Percentiles rank a stretch among this genome's conserved stretches.
phyloP scores from a whole-genome alignment of 2,113 vertebrate species.

The Saccopteryx bilineata region DNA sequence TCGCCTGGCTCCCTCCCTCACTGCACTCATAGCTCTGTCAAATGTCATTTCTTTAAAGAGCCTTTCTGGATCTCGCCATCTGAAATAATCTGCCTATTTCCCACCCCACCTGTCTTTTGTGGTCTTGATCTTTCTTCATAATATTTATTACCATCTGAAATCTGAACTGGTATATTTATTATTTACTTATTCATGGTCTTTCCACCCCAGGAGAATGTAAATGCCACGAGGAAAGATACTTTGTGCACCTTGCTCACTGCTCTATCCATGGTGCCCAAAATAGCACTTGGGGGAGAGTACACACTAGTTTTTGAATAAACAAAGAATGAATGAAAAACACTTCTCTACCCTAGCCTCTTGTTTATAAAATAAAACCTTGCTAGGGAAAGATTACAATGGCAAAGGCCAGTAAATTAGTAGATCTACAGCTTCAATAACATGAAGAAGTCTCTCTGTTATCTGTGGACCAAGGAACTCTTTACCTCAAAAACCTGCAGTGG shows the following conservation, averaged over 20 bases:
- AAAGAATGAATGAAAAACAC: not conserved
- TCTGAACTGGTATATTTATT: not conserved
- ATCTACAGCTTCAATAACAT: not conserved
- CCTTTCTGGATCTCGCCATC: not conserved
- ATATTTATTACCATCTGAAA: not conserved
- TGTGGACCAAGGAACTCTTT: not conserved
- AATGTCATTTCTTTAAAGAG: not conserved
- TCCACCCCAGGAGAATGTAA: not conserved
- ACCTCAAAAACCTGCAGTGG: not conserved
- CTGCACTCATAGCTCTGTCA: not conserved
- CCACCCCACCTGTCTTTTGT: not conserved
- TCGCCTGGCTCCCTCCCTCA: not conserved
- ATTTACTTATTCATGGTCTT: not conserved
- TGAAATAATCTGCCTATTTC: not conserved
- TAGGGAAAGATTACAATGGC: not conserved
- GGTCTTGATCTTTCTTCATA: not conserved
- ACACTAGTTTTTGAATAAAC: not conserved
- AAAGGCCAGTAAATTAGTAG: not conserved
- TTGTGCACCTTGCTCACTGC: not conserved
- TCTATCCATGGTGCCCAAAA: not conserved
- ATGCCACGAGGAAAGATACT: not conserved
- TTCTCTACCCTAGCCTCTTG: not conserved
- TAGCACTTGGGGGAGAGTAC: not conserved
- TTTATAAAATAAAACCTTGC: slow-evolving; percentile 40
- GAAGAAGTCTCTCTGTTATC: not conserved